Percentiles rank a stretch among this genome's conserved stretches.
Conservation (phyloP, 2,797 vertebrate genomes). For the Sphenodon punctatus region DNA sequence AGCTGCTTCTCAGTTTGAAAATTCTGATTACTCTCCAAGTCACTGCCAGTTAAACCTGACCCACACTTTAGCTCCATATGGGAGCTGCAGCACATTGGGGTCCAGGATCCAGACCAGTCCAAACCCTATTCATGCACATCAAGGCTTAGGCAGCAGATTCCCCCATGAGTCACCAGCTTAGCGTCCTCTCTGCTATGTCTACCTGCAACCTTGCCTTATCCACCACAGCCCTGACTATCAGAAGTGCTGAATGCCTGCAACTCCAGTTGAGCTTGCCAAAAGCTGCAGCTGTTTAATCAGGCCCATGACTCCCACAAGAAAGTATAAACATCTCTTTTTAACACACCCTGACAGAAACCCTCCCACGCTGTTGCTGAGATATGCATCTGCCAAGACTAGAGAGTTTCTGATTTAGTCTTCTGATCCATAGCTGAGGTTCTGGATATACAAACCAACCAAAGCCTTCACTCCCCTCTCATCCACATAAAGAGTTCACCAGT, state of each 20-base stretch:
- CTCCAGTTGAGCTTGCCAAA: background rate
- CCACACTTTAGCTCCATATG: no score
- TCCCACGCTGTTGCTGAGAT: background rate
- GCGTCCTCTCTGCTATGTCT: background rate
- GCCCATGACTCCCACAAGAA: background rate
- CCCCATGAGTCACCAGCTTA: no score
- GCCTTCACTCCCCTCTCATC: no score
- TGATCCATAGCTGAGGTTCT: no score
- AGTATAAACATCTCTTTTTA: background rate
- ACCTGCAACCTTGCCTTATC: background rate
- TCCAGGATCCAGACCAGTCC: background rate
- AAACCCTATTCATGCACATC: background rate
- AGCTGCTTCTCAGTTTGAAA: no score
- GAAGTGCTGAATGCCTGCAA: background rate
- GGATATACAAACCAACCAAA: no score
- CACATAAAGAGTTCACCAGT: no score
- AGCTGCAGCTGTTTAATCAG: background rate
- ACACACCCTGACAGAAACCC: background rate
- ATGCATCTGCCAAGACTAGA: no score
- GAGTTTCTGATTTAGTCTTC: no score
- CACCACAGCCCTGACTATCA: background rate
- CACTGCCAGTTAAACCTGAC: no score
- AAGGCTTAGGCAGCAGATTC: background rate
- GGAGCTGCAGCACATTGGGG: no score
- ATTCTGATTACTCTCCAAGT: no score